Percentiles rank a stretch among this genome's conserved stretches.
Conservation (phyloP, 2,113 vertebrate species). For the Coptodon bakossiorum region DNA sequence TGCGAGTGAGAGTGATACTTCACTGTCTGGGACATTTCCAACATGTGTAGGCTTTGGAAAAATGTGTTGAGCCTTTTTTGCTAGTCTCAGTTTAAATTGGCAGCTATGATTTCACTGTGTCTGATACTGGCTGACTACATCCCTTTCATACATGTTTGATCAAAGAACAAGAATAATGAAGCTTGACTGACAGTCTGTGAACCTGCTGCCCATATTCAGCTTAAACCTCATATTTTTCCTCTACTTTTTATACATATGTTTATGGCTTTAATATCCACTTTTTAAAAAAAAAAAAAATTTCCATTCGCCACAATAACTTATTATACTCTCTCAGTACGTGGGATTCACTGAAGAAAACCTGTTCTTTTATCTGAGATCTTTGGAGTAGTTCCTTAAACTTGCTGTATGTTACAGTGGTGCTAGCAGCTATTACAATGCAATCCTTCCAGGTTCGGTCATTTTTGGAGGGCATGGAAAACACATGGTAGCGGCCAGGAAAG, state of each 20-base stretch:
- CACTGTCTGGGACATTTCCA: constrained; percentile 23
- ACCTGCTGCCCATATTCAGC: background rate
- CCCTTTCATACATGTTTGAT: background rate
- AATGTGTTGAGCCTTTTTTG: background rate
- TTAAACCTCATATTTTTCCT: background rate
- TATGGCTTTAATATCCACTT: background rate
- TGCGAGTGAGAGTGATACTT: constrained; percentile 5
- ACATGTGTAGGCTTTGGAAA: constrained; percentile 13
- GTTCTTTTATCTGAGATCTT: background rate
- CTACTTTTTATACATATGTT: background rate
- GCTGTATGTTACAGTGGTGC: background rate
- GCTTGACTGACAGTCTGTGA: background rate
- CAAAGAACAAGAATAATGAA: background rate
- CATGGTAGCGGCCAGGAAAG: background rate
- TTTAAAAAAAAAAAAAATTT: background rate
- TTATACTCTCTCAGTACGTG: background rate
- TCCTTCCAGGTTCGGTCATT: constrained; percentile 42
- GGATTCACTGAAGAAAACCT: background rate
- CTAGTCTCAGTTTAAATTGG: background rate
- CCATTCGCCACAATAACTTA: background rate
- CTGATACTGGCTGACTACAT: background rate
- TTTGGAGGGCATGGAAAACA: constrained; percentile 48
- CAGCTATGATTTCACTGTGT: background rate
- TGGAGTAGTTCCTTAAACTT: background rate
- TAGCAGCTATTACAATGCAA: background rate